Base-by-base conservation (phyloP, 2,797 vertebrate genomes). In the Pseudotriccus pelzelni region DNA sequence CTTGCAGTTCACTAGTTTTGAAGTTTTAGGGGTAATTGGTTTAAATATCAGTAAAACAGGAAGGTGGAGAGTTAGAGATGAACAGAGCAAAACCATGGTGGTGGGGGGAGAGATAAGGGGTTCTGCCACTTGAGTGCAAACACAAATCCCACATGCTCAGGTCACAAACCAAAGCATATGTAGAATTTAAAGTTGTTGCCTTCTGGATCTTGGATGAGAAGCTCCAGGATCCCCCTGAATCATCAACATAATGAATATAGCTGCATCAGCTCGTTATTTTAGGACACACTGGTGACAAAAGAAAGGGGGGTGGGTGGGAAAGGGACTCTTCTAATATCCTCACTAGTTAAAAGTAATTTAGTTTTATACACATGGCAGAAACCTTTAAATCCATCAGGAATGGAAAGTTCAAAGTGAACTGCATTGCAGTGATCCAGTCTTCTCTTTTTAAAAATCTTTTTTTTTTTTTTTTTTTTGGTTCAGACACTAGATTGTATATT, bases 1-100 rank as follows among this genome's bases (percentile, higher is more conserved):
- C 98, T 97, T 98, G 98, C 97, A 98, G 97, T 97, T 97, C 97
- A 98, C 97, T 97, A 98, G 97, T 97, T 97, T 89, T 94, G 92
- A 96, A 92, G 92, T 92, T 93, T 96, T n/a, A 82, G 94, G 94
- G 95, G 89, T 84, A 96, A 94, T 78, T 86, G 78, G 72, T 93
- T 96, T 97, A 97, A 97, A 97, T 95, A 97, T 58, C 67, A 82
- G 70, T 96, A 91, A 96, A 96, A 96, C 84, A 95, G 94, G 96
- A 97, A 96, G 94, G 94, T 88, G 68, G 83, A 96, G 95, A 95
- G 88, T 94, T 85, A 93, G 95, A 97, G 86, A 94, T 95, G 93
- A 96, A 96, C 72, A 92, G 85, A 96, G 86, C 94, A 94, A 96
- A 95, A 97, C 23, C 90, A 90, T 12, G 58, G 88, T 9, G 30